phyloP scores from a whole-genome alignment of 1,140 invertebrate genomes.

The Charaxes varanes region DNA sequence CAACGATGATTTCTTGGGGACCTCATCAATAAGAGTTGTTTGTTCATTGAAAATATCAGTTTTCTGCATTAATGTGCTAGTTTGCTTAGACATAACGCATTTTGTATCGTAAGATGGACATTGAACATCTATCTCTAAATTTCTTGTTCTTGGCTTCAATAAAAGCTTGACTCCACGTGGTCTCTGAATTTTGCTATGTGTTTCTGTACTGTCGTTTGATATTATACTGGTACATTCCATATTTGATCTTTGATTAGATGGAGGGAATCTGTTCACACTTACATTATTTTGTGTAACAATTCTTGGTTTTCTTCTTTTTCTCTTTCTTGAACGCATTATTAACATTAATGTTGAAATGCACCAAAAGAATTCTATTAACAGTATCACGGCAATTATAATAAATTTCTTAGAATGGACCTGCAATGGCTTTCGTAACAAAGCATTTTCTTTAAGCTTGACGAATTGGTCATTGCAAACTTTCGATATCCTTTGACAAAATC shows the following conservation, averaged over 20 bases:
- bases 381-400: constrained; percentile 33
- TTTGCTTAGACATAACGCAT: background rate
- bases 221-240: background rate
- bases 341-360: constrained; percentile 41
- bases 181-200: background rate
- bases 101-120: constrained; percentile 12
- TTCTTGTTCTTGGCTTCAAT: constrained; percentile 16
- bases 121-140: constrained; percentile 18
- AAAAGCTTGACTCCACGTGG: constrained; percentile 13
- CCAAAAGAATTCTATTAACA: constrained; percentile 53
- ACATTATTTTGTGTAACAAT: constrained; percentile 6
- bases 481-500: constrained; percentile 13
- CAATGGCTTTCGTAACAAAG: constrained; percentile 13
- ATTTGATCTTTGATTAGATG: no score
- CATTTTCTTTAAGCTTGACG: constrained; percentile 9
- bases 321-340: constrained; percentile 12
- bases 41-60: background rate
- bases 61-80: background rate
- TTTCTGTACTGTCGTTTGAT: background rate
- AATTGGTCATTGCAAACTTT: constrained; percentile 17
- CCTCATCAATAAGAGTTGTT: constrained; percentile 14
- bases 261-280: constrained; percentile 7
- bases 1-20: constrained; percentile 7
- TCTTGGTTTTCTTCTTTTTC: constrained; percentile 10
- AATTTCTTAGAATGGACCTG: constrained; percentile 37